A percentile compares a stretch with the other conserved stretches of the same genome.
phyloP scores from a whole-genome alignment of 2,888 invertebrate species.

The Troides aeacus region DNA sequence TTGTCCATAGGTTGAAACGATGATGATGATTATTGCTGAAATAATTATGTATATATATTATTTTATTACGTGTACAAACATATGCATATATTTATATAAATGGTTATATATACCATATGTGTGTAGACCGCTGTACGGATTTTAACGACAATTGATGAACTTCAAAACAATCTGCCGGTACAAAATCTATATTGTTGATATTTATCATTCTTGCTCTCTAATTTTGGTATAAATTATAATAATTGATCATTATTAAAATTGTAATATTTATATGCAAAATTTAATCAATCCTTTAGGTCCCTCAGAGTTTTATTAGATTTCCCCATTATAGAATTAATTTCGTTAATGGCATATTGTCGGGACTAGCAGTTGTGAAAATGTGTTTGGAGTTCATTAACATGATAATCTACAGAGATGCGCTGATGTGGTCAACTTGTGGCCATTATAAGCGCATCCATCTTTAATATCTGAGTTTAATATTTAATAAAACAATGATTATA shows the following conservation, averaged over 20 bases:
- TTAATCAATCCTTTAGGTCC: neutral
- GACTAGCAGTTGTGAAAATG: slow-evolving; percentile 9
- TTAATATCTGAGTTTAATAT: neutral
- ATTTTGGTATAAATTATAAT: neutral
- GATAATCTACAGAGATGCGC: neutral
- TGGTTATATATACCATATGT: neutral
- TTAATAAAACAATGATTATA: slow-evolving; percentile 2
- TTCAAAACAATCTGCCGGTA: slow-evolving; percentile 5
- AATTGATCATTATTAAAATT: neutral
- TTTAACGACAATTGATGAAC: slow-evolving; percentile 11
- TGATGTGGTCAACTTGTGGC: neutral
- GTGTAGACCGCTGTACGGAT: slow-evolving; percentile 27
- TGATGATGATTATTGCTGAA: too few species aligned
- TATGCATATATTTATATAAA: neutral
- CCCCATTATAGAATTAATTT: slow-evolving; percentile 2
- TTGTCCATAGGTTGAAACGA: too few species aligned
- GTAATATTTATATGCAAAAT: neutral
- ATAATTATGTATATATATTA: neutral
- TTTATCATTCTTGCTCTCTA: neutral
- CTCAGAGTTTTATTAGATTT: slow-evolving; percentile 11
- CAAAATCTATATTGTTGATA: neutral
- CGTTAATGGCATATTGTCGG: slow-evolving; percentile 12
- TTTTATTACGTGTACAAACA: neutral
- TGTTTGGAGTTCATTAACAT: slow-evolving; percentile 2
- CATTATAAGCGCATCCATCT: neutral